phyloP scores from a whole-genome alignment of 1,140 invertebrate genomes.

The Drosophila albomicans region DNA sequence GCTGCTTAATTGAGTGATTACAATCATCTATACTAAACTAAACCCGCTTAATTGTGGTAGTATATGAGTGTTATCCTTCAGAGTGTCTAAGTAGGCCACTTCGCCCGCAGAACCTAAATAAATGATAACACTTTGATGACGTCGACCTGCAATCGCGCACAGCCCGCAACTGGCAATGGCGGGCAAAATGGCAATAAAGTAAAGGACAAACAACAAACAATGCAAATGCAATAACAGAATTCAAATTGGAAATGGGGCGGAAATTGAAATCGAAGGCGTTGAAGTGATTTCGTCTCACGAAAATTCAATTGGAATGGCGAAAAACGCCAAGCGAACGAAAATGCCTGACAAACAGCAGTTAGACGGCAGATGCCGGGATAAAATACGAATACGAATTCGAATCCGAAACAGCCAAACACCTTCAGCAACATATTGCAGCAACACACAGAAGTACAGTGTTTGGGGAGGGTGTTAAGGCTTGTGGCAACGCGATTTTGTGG shows the following conservation, averaged over 20 bases:
- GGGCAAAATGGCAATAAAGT: constrained; percentile 34
- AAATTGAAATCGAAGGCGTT: constrained; percentile 83
- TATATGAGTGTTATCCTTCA: not conserved
- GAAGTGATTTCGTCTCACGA: constrained; percentile 82
- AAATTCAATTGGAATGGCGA: constrained; percentile 73
- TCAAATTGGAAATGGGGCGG: constrained; percentile 75
- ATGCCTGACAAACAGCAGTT: constrained; percentile 54
- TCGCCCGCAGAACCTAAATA: not conserved
- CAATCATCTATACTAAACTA: not conserved
- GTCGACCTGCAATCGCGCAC: not conserved
- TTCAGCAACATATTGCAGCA: constrained; percentile 32
- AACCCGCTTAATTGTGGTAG: not conserved
- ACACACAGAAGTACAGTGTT: too few relatives aligned
- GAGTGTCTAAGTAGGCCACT: constrained; percentile 6
- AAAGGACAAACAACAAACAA: constrained; percentile 40
- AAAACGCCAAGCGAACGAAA: constrained; percentile 45
- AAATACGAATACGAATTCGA: not conserved
- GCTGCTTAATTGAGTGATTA: not conserved
- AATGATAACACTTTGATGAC: constrained; percentile 7
- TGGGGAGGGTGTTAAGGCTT: constrained; percentile 29
- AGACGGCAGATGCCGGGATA: constrained; percentile 3
- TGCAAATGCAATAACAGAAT: constrained; percentile 69
- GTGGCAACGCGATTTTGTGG: constrained; percentile 60
- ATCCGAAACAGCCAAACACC: constrained; percentile 10
- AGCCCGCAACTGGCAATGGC: constrained; percentile 18